Percentiles rank a stretch among this genome's conserved stretches.
Evolutionary conservation across 1,140 invertebrate species (phyloP).

Genomic region (Calycopis cecrops): DNA sequence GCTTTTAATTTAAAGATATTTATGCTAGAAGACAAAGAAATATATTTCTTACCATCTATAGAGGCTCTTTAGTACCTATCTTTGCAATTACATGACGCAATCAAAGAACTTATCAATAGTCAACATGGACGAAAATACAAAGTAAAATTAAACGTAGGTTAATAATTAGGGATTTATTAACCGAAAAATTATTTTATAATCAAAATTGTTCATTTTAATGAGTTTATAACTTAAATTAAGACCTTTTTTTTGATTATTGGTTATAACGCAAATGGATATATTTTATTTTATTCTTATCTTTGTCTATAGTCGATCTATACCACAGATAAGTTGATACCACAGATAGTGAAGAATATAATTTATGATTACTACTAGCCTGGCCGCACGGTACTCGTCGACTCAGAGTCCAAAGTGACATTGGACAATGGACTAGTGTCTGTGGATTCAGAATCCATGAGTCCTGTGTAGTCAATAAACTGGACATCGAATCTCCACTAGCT

Average conservation of each 20-base stretch:
- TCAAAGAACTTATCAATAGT: slow-evolving; percentile 64
- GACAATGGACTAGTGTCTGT: too few relatives aligned
- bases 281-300: slow-evolving; percentile 30
- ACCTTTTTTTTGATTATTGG: slow-evolving; percentile 34
- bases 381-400: too few relatives aligned
- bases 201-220: slow-evolving; percentile 12
- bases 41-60: slow-evolving; percentile 8
- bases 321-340: too few relatives aligned
- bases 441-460: too few relatives aligned
- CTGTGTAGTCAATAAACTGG: too few relatives aligned
- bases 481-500: too few relatives aligned
- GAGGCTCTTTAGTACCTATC: slow-evolving; percentile 34
- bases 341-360: too few relatives aligned
- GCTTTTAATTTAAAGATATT: neutral
- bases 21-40: neutral
- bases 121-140: slow-evolving; percentile 56
- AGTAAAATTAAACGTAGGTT: slow-evolving; percentile 44
- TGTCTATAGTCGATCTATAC: neutral
- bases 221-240: slow-evolving; percentile 17
- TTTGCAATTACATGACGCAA: slow-evolving; percentile 71
- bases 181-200: neutral
- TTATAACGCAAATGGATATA: slow-evolving; percentile 53
- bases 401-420: too few relatives aligned
- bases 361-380: too few relatives aligned
- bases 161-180: slow-evolving; percentile 18